Base-by-base conservation (phyloP, 2,888 invertebrate genomes). In the Cepaea hortensis region DNA sequence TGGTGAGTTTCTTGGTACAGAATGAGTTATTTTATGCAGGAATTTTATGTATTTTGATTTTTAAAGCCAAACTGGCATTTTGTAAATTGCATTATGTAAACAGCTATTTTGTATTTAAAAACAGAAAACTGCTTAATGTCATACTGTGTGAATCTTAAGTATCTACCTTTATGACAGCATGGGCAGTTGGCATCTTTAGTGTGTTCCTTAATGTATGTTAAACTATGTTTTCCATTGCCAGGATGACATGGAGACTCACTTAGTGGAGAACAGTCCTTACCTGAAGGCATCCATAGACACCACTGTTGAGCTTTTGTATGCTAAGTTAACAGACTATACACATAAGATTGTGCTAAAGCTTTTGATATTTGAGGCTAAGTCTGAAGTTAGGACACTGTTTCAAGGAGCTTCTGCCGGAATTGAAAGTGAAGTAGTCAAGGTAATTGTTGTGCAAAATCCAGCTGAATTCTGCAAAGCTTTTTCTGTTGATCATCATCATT, bases 241-340 rank as follows among this genome's bases (percentile, higher is more conserved):
- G 87, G 84, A 84, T 35, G 87, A 84, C 15, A 23, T 87, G 68
- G 84, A 84, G 50, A 18, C 35, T n/a, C 84, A 87, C 23, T 75
- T 87, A 15, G 9, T 84, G 9, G 75, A 75, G 68, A 76, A 79
- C 62, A 77, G n/a, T 46, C 80, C 84, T 5, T 75, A n/a, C 55
- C 20, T 84, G 73, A 72, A 73, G 20, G 35, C 61, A 7, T 35
- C 65, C 50, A 68, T 87, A 20, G 72, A 87, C 55, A 75, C 48
- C 1, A 23, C 76, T 6, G 81, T 84, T 6, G 81, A 84, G 11
- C 48, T 87, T 20, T 11, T 87, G 75, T 79, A 48, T 76, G 80
- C 79, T 13, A 87, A 87, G 35, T 35, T 87, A 50, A 61, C 46
- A n/a, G 75, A 87, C 20, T 87, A 75, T 75, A 81, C 87, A 23